These are phyloP conservation scores for Crenuchus spilurus DNA, from an alignment of 2,797 vertebrate genomes.

Conservation along the genomic window DNA sequence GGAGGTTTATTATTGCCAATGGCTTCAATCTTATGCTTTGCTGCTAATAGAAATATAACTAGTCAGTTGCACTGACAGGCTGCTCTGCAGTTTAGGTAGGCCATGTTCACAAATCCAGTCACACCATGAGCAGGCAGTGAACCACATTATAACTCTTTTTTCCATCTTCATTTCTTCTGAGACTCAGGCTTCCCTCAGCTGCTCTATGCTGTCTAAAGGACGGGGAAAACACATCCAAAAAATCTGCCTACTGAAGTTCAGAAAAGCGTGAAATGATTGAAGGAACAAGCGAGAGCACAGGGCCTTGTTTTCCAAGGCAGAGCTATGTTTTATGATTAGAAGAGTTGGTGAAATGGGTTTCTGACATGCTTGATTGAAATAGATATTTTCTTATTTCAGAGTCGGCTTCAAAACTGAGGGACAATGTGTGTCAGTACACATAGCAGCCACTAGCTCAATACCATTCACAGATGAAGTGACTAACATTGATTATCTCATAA, in stretches of 20 bases:
- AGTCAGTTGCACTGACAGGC: neutral
- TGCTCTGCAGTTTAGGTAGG: neutral
- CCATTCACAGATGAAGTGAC: too few species aligned
- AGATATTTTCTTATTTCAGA: too few species aligned
- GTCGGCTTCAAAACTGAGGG: too few species aligned
- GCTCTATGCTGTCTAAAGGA: neutral
- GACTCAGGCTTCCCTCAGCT: neutral
- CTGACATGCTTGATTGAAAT: too few species aligned
- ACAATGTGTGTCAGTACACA: too few species aligned
- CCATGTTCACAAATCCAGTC: neutral
- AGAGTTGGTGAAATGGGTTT: too few species aligned
- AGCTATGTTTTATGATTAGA: too few species aligned
- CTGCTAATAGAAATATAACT: neutral
- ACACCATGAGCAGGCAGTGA: neutral
- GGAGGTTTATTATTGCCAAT: neutral
- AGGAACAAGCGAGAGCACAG: too few species aligned
- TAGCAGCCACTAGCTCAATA: too few species aligned
- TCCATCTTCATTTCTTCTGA: neutral
- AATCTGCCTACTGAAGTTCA: neutral
- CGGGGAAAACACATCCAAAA: neutral
- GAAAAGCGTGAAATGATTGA: neutral
- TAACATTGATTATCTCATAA: too few species aligned
- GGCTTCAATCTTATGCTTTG: neutral
- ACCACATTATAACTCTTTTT: neutral
- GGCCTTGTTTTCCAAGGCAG: too few species aligned